phyloP scores from a whole-genome alignment of 2,113 vertebrate genomes.

The Gambusia holbrooki region DNA sequence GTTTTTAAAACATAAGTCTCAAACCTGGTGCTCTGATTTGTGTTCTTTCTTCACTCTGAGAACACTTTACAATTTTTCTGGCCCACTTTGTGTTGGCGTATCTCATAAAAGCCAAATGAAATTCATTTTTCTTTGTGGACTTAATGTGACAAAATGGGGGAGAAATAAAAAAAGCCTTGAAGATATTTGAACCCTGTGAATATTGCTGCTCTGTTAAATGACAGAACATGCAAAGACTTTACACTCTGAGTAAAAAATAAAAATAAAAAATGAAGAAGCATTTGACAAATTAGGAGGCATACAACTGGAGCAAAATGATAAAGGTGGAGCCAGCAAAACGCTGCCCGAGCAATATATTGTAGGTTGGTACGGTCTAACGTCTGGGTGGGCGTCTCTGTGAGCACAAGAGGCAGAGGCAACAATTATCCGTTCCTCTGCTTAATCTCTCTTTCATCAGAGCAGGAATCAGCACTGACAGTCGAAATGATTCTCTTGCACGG shows the following conservation, averaged over 20 bases:
- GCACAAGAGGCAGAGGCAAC: slow-evolving; percentile 36
- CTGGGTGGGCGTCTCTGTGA: slow-evolving; percentile 48
- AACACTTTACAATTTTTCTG: too few relatives aligned
- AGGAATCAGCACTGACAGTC: slow-evolving; percentile 52
- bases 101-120: too few relatives aligned
- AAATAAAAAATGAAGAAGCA: background rate
- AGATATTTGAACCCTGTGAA: too few relatives aligned
- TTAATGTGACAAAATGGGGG: too few relatives aligned
- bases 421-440: slow-evolving; percentile 62
- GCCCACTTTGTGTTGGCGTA: too few relatives aligned
- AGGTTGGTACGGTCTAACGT: slow-evolving; percentile 39
- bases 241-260: background rate
- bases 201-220: background rate
- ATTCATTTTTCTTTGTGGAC: too few relatives aligned
- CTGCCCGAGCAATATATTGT: slow-evolving; percentile 50
- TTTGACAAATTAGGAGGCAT: slow-evolving; percentile 20
- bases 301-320: slow-evolving; percentile 1
- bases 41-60: too few relatives aligned
- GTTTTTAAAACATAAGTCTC: background rate
- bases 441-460: slow-evolving; percentile 59
- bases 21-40: too few relatives aligned
- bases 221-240: background rate
- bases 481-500: slow-evolving; percentile 59
- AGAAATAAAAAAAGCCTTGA: too few relatives aligned
- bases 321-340: slow-evolving; percentile 45